phyloP scores from a whole-genome alignment of 2,113 vertebrate species.

The Oryzias woworae region DNA sequence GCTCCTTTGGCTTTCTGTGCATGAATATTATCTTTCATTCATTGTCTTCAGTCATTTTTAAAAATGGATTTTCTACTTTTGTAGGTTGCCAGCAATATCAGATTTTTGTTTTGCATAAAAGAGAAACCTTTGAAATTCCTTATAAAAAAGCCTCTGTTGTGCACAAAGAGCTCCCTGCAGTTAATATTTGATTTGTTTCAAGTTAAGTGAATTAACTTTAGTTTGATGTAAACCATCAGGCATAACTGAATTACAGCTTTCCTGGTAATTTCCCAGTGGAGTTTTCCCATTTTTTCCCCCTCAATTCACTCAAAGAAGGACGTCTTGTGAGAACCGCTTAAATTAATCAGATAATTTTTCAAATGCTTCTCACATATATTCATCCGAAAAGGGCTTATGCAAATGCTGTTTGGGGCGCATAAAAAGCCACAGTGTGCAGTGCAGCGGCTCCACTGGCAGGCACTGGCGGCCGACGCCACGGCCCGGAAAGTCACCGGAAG shows the following conservation, averaged over 20 bases:
- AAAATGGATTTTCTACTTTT: not conserved
- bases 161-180: not conserved
- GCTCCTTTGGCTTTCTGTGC: no score
- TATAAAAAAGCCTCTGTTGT: not conserved
- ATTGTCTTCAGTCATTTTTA: not conserved
- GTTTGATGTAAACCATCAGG: slow-evolving; percentile 16
- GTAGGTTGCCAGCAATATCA: not conserved
- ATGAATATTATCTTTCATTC: no score
- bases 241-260: slow-evolving; percentile 30
- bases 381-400: slow-evolving; percentile 53
- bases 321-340: slow-evolving; percentile 18
- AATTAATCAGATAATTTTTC: slow-evolving; percentile 41
- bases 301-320: slow-evolving; percentile 4
- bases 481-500: slow-evolving; percentile 53
- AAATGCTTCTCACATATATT: slow-evolving; percentile 43
- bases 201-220: slow-evolving; percentile 42
- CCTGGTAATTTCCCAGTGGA: slow-evolving; percentile 47
- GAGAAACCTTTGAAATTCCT: not conserved
- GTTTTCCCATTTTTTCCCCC: slow-evolving; percentile 20
- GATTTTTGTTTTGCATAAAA: not conserved
- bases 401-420: slow-evolving; percentile 33
- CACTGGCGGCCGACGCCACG: slow-evolving; percentile 23
- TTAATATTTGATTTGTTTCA: slow-evolving; percentile 8
- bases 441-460: slow-evolving; percentile 30
- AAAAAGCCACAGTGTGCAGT: slow-evolving; percentile 20